Evolutionary conservation across 1,140 invertebrate species (phyloP).

Genomic region (Drosophila rufa): DNA sequence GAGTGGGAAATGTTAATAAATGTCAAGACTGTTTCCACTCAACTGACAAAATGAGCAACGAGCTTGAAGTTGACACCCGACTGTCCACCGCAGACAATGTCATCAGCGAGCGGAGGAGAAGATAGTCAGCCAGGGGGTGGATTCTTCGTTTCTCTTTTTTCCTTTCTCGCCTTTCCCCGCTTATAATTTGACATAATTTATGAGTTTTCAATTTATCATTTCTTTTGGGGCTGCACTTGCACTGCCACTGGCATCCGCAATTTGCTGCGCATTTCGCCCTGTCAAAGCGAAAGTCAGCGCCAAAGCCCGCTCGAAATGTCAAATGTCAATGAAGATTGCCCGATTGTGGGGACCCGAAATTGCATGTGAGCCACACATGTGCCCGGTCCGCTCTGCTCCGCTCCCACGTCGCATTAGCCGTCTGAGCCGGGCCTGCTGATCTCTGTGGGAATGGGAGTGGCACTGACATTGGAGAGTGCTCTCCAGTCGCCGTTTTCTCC

Average conservation of each 20-base stretch:
- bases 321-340: conserved; percentile 68
- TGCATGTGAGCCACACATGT: conserved; percentile 76
- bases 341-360: conserved; percentile 35
- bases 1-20: conserved; percentile 73
- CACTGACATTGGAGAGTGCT: conserved; percentile 1
- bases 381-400: conserved; percentile 19
- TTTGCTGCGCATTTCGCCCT: conserved; percentile 37
- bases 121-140: conserved; percentile 3
- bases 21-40: conserved; percentile 75
- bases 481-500: conserved; percentile 7
- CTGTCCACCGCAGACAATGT: conserved; percentile 39
- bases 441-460: conserved; percentile 56
- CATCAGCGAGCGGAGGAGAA: conserved; percentile 20
- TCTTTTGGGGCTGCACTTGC: conserved; percentile 25
- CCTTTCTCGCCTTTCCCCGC: not conserved
- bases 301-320: conserved; percentile 51
- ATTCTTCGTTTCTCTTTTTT: conserved; percentile 11
- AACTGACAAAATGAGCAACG: conserved; percentile 70
- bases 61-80: conserved; percentile 61
- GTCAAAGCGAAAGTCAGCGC: conserved; percentile 33
- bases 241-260: conserved; percentile 34
- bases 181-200: conserved; percentile 79
- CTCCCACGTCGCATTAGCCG: conserved; percentile 22
- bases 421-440: conserved; percentile 40
- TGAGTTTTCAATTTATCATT: conserved; percentile 80